Evolutionary conservation across 2,797 vertebrate species (phyloP).

Genomic region (Enteromius radiatus): DNA sequence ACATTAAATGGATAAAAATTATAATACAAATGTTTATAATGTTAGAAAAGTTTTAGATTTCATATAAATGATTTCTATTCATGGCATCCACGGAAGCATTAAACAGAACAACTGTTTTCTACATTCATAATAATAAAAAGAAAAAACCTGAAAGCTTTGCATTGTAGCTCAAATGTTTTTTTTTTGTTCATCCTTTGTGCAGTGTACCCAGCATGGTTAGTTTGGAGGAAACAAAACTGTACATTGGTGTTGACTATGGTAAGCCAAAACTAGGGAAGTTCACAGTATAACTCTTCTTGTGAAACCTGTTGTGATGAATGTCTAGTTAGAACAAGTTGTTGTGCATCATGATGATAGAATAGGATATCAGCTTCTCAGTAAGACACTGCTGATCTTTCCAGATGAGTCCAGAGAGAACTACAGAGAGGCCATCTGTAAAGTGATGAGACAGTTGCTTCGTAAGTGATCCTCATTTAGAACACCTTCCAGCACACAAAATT

Average conservation of each 20-base stretch:
- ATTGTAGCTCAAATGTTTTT: background rate
- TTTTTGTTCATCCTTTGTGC: conserved; percentile 47
- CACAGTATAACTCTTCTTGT: background rate
- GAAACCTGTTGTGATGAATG: background rate
- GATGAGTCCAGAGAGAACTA: conserved; percentile 91
- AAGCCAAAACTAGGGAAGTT: conserved; percentile 62
- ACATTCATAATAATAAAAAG: background rate
- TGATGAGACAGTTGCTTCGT: conserved; percentile 92
- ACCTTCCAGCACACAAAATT: conserved; percentile 45
- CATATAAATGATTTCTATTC: background rate
- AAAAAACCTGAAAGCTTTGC: background rate
- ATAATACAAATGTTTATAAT: background rate
- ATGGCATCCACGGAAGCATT: background rate
- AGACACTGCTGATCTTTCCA: conserved; percentile 65
- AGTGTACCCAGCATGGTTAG: conserved; percentile 91
- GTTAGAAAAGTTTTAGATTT: background rate
- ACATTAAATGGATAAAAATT: background rate
- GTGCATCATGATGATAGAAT: conserved; percentile 3
- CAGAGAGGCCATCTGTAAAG: conserved; percentile 88
- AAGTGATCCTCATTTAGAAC: conserved; percentile 73
- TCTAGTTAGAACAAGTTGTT: background rate
- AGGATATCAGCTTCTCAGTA: conserved; percentile 1
- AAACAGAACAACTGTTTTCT: background rate
- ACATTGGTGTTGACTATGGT: conserved; percentile 90
- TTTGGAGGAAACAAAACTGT: conserved; percentile 89